Evolutionary conservation across 2,797 vertebrate genomes (phyloP).

Genomic region (Staurois parvus): DNA sequence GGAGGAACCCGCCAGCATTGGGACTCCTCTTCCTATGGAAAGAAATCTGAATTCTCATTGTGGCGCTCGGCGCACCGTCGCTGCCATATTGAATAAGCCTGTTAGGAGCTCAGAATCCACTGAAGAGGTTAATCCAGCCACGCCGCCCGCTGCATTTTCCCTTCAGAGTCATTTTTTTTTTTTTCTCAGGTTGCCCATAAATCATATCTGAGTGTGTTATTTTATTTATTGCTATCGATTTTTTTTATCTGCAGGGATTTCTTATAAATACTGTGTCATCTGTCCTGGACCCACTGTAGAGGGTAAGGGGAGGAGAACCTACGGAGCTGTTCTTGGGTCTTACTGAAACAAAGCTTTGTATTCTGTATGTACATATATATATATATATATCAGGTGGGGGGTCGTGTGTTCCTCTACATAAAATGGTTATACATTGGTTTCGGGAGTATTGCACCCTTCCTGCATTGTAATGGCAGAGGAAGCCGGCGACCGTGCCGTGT

Average conservation of each 20-base stretch:
- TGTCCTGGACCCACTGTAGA: background rate
- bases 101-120: background rate
- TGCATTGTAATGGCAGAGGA: too few relatives aligned
- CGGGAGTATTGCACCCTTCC: too few relatives aligned
- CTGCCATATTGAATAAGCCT: background rate
- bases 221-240: conserved; percentile 59
- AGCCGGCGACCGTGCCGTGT: too few relatives aligned
- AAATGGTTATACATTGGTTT: too few relatives aligned
- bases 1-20: too few relatives aligned
- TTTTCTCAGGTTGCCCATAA: conserved; percentile 43
- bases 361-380: background rate
- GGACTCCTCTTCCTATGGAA: too few relatives aligned
- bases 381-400: too few relatives aligned
- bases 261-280: conserved; percentile 44
- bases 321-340: background rate
- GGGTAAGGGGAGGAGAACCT: conserved; percentile 11
- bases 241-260: conserved; percentile 48
- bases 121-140: conserved; percentile 30
- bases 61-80: background rate
- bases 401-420: too few relatives aligned
- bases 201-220: conserved; percentile 58
- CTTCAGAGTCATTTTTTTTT: conserved; percentile 11
- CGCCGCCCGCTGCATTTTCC: conserved; percentile 23
- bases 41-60: too few relatives aligned
- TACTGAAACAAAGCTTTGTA: background rate